Conservation (phyloP, 2,797 vertebrate genomes). For the Gymnocypris eckloni region DNA sequence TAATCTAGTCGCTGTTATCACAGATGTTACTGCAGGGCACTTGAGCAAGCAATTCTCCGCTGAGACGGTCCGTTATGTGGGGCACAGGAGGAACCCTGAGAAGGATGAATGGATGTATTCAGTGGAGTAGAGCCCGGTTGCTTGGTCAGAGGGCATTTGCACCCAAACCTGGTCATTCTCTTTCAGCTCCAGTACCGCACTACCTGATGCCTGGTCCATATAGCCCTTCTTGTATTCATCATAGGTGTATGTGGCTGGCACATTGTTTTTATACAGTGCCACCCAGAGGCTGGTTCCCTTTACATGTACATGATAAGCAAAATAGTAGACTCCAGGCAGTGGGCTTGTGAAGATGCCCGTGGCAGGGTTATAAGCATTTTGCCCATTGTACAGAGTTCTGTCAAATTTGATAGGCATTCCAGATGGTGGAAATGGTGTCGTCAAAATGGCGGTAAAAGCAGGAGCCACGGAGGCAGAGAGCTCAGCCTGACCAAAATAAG, state of each 20-base stretch:
- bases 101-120: conserved; percentile 99
- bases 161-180: conserved; percentile 97
- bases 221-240: conserved; percentile 99
- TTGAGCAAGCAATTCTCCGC: conserved; percentile 61
- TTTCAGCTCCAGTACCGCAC: conserved; percentile 96
- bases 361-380: conserved; percentile 91
- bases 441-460: conserved; percentile 96
- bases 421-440: conserved; percentile 93
- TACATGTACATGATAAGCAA: conserved; percentile 96
- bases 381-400: conserved; percentile 96
- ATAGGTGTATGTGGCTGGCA: conserved; percentile 98
- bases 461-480: conserved; percentile 88
- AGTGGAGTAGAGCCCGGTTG: conserved; percentile 97
- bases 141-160: conserved; percentile 99
- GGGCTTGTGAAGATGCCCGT: conserved; percentile 97
- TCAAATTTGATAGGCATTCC: conserved; percentile 97
- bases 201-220: conserved; percentile 99
- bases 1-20: conserved; percentile 69
- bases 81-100: conserved; percentile 97
- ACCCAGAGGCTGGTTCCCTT: conserved; percentile 99
- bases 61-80: conserved; percentile 88
- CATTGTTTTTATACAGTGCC: conserved; percentile 99
- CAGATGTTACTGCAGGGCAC: conserved; percentile 68
- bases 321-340: conserved; percentile 95
- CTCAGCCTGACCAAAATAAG: conserved; percentile 85